phyloP scores from a whole-genome alignment of 2,797 vertebrate genomes.

The Nannoperca obscura region DNA sequence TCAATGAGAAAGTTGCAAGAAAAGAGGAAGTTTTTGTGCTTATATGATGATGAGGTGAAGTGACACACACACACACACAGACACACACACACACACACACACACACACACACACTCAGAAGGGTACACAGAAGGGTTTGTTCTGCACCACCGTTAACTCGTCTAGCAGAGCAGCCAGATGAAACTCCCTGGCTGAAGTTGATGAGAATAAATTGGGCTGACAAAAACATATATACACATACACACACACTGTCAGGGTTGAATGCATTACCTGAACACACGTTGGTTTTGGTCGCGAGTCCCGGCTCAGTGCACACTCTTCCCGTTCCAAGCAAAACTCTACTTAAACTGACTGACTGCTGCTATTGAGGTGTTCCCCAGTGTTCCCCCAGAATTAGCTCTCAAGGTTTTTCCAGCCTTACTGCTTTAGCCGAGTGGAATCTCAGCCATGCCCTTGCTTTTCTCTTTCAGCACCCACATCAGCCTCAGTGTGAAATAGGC shows the following conservation, averaged over 20 bases:
- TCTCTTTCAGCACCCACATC: constrained; percentile 3
- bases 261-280: constrained; percentile 44
- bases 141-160: background rate
- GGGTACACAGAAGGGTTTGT: constrained; percentile 40
- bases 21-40: constrained; percentile 40
- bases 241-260: constrained; percentile 33
- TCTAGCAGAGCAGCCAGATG: constrained; percentile 29
- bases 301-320: background rate
- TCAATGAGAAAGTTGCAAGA: constrained; percentile 48
- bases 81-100: constrained; percentile 14
- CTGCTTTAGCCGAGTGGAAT: background rate
- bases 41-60: constrained; percentile 18
- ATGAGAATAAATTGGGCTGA: constrained; percentile 51
- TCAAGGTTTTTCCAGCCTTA: constrained; percentile 2
- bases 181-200: constrained; percentile 31
- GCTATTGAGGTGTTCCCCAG: constrained; percentile 15
- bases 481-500: constrained; percentile 16
- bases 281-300: constrained; percentile 26
- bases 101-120: background rate
- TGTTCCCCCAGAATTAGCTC: constrained; percentile 16
- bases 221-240: constrained; percentile 2
- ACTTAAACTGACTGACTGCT: constrained; percentile 11
- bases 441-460: background rate
- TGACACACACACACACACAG: constrained; percentile 6
- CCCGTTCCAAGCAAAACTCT: constrained; percentile 44